These are phyloP conservation scores for Andrena trimmerana DNA, from an alignment of 2,888 invertebrate species.

Conservation along the genomic window DNA sequence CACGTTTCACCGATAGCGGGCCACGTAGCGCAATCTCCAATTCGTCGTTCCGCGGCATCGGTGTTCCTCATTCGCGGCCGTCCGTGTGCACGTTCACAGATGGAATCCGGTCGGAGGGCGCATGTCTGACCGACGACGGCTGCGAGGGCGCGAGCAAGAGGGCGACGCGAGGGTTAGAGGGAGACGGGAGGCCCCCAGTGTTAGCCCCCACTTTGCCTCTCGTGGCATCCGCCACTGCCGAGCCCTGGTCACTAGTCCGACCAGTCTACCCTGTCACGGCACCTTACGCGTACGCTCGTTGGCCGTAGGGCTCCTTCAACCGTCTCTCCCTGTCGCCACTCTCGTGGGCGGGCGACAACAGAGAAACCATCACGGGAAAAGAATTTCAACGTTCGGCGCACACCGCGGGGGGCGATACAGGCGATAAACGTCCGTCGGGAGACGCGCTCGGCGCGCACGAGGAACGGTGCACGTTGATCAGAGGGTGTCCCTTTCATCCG, in stretches of 20 bases:
- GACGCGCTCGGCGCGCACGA: neutral
- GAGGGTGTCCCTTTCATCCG: no score
- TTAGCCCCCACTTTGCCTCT: slow-evolving; percentile 53
- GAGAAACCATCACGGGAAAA: neutral
- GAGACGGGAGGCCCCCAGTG: slow-evolving; percentile 56
- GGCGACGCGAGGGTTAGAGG: slow-evolving; percentile 52
- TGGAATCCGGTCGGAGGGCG: slow-evolving; percentile 62
- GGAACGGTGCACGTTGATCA: neutral
- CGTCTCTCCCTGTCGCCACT: neutral
- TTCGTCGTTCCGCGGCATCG: slow-evolving; percentile 52
- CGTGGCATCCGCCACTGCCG: slow-evolving; percentile 67
- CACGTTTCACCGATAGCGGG: slow-evolving; percentile 44
- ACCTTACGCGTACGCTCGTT: slow-evolving; percentile 53
- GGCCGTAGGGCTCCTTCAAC: neutral
- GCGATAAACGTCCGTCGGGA: neutral
- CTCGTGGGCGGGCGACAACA: neutral
- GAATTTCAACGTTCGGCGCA: neutral
- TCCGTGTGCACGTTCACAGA: slow-evolving; percentile 51
- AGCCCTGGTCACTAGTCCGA: slow-evolving; percentile 77
- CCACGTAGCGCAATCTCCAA: slow-evolving; percentile 60
- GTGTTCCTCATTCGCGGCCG: slow-evolving; percentile 41
- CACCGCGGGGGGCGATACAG: neutral
- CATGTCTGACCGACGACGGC: slow-evolving; percentile 57
- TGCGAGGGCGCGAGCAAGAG: slow-evolving; percentile 47
- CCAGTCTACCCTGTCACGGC: slow-evolving; percentile 74